Percentiles rank a stretch among this genome's conserved stretches.
These are phyloP conservation scores for Hydropotes inermis DNA, from an alignment of 2,113 vertebrate genomes.

Conservation along the genomic window DNA sequence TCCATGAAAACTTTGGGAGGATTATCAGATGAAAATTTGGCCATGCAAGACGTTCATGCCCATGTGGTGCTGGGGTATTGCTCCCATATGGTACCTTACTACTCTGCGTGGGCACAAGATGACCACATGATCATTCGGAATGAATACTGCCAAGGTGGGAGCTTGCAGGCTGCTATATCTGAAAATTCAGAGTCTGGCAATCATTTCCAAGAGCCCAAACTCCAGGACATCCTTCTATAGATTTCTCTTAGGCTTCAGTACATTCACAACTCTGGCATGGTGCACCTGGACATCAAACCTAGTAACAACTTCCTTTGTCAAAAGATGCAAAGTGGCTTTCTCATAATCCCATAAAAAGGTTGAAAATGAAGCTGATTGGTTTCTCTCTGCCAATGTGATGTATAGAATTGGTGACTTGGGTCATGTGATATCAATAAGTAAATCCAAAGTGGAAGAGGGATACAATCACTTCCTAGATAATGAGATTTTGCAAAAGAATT, in stretches of 20 bases:
- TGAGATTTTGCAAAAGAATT: constrained; percentile 95
- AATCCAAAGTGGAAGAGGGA: constrained; percentile 93
- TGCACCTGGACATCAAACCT: constrained; percentile 96
- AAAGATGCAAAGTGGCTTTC: constrained; percentile 51
- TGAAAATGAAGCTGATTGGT: constrained; percentile 88
- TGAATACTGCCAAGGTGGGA: constrained; percentile 95
- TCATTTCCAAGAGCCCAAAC: constrained; percentile 84
- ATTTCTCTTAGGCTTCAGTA: constrained; percentile 94
- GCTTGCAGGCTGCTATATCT: constrained; percentile 85
- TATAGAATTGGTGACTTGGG: constrained; percentile 99
- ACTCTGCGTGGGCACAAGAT: constrained; percentile 95
- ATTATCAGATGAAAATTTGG: constrained; percentile 89
- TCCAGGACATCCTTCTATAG: constrained; percentile 92
- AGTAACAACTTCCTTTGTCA: constrained; percentile 96
- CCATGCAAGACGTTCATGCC: constrained; percentile 93
- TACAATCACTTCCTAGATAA: constrained; percentile 93
- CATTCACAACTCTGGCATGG: constrained; percentile 91
- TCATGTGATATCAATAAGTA: constrained; percentile 89
- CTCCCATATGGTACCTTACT: constrained; percentile 95
- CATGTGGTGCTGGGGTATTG: constrained; percentile 95
- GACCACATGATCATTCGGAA: constrained; percentile 96
- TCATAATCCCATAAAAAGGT: constrained; percentile 82
- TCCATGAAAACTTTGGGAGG: constrained; percentile 88
- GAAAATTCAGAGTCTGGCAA: constrained; percentile 82
- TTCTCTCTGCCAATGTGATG: constrained; percentile 81